Evolutionary conservation across 2,888 invertebrate species (phyloP).

Genomic region (Cephus sareptanus): DNA sequence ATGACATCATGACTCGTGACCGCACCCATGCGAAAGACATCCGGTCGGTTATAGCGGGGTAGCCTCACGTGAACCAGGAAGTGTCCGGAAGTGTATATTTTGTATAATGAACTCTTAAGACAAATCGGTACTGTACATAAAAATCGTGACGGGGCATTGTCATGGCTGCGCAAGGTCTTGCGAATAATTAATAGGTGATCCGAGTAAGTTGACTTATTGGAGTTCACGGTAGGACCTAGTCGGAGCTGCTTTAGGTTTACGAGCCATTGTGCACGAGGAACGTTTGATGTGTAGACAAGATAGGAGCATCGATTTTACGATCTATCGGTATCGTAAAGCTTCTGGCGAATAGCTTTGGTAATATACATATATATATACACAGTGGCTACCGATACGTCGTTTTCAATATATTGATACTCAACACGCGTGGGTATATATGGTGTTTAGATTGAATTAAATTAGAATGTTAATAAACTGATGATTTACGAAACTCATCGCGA

Average conservation of each 20-base stretch:
- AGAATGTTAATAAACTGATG: neutral
- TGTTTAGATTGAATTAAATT: neutral
- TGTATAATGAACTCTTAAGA: neutral
- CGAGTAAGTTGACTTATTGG: slow-evolving; percentile 18
- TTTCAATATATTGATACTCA: neutral
- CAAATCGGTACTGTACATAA: slow-evolving; percentile 10
- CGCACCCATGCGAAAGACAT: slow-evolving; percentile 21
- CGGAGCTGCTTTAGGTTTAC: neutral
- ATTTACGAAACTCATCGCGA: neutral
- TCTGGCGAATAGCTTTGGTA: neutral
- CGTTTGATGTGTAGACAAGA: slow-evolving; percentile 9
- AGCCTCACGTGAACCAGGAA: neutral
- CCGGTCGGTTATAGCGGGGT: slow-evolving; percentile 11
- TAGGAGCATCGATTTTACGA: slow-evolving; percentile 8
- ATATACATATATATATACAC: neutral
- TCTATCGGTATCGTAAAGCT: neutral
- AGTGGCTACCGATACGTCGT: neutral
- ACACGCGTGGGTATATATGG: neutral
- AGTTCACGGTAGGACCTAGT: neutral
- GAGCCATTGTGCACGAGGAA: neutral
- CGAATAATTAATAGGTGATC: slow-evolving; percentile 37
- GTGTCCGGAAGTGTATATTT: slow-evolving; percentile 7
- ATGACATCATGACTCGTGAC: slow-evolving; percentile 24
- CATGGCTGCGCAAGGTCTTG: slow-evolving; percentile 26
- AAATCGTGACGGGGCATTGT: slow-evolving; percentile 10